Percentiles rank a stretch among this genome's conserved stretches.
These are phyloP conservation scores for Drepana arcuata DNA, from an alignment of 1,140 invertebrate genomes.

Conservation along the genomic window DNA sequence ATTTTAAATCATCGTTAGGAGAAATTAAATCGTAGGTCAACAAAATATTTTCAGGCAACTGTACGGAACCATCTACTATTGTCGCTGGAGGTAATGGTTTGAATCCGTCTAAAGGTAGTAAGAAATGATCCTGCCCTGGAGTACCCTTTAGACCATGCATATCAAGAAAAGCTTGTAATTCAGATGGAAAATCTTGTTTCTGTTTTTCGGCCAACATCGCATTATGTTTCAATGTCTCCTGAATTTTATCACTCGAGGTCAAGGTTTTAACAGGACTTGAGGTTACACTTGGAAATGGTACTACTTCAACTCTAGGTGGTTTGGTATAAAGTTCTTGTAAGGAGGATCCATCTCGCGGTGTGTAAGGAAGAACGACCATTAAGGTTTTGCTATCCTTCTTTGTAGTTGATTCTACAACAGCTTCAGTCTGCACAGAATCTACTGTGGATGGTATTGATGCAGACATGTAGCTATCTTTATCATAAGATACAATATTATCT, in stretches of 20 bases:
- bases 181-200: conserved; percentile 39
- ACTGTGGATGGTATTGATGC: conserved; percentile 6
- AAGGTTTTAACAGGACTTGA: conserved; percentile 37
- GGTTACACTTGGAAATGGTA: conserved; percentile 48
- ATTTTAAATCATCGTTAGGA: conserved; percentile 26
- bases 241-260: conserved; percentile 22
- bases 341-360: conserved; percentile 55
- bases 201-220: conserved; percentile 22
- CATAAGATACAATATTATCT: conserved; percentile 11
- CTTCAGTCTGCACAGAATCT: neutral
- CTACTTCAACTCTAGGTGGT: conserved; percentile 47
- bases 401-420: conserved; percentile 35
- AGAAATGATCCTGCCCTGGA: conserved; percentile 48
- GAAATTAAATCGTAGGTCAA: conserved; percentile 55
- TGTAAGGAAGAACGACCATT: conserved; percentile 57
- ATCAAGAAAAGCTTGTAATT: conserved; percentile 53
- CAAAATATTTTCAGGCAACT: conserved; percentile 57
- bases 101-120: conserved; percentile 54
- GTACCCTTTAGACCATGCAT: conserved; percentile 48
- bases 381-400: conserved; percentile 35
- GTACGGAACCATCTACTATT: conserved; percentile 49
- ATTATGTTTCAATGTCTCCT: conserved; percentile 28
- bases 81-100: conserved; percentile 54
- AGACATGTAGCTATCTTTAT: conserved; percentile 11
- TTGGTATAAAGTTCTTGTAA: conserved; percentile 61